phyloP scores from a whole-genome alignment of 2,888 invertebrate genomes.

The Malacosoma neustria region DNA sequence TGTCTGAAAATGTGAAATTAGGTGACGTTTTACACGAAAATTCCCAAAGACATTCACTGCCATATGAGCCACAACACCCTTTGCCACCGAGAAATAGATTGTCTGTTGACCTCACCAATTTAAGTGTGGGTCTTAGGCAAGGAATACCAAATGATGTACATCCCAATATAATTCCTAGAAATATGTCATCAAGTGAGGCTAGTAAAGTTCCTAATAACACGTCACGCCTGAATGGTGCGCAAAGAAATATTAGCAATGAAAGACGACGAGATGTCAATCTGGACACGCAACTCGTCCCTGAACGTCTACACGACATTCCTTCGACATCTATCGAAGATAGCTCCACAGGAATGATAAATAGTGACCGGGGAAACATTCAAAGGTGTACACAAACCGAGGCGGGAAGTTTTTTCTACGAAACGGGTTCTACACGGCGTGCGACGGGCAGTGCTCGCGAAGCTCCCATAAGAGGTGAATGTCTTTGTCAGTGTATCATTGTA shows the following conservation, averaged over 20 bases:
- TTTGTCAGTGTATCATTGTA: conserved; percentile 21
- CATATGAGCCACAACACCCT: background rate
- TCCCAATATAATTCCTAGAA: conserved; percentile 1
- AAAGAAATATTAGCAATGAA: background rate
- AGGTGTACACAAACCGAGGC: conserved; percentile 59
- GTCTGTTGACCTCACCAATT: background rate
- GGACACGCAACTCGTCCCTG: conserved; percentile 63
- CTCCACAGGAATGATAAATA: conserved; percentile 51
- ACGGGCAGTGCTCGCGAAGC: conserved; percentile 75
- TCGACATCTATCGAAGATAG: conserved; percentile 28
- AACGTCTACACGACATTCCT: conserved; percentile 53
- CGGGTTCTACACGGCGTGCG: conserved; percentile 73
- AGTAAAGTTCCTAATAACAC: conserved; percentile 27
- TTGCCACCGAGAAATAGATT: background rate
- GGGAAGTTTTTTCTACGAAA: conserved; percentile 77
- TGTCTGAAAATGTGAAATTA: conserved; percentile 13
- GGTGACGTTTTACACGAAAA: conserved; percentile 4
- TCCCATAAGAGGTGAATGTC: conserved; percentile 67
- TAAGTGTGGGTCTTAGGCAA: background rate
- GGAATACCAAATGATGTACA: conserved; percentile 4
- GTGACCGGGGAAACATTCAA: conserved; percentile 56
- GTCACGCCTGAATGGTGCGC: conserved; percentile 13
- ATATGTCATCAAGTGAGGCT: conserved; percentile 18
- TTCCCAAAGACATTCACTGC: background rate
- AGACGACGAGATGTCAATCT: conserved; percentile 28